Conservation (phyloP, 1,140 invertebrate species). For the Bicyclus anynana region DNA sequence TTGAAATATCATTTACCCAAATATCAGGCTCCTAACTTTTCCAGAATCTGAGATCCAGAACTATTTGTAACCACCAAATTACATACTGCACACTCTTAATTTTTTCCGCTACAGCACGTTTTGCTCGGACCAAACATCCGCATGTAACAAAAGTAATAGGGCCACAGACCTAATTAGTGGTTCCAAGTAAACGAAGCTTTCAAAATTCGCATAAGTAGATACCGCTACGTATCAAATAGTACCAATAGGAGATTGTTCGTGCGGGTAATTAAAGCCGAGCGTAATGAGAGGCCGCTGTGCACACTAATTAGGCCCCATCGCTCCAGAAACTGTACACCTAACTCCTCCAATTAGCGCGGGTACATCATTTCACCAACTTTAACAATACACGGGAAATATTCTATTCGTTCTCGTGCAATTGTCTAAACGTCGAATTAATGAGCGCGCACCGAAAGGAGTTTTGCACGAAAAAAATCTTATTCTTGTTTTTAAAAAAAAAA, state of each 20-base stretch:
- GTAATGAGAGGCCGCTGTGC: conserved; percentile 48
- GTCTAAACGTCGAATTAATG: not conserved
- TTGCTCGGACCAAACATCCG: too few species aligned
- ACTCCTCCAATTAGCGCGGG: conserved; percentile 58
- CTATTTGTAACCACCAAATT: too few species aligned
- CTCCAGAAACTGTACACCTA: conserved; percentile 58
- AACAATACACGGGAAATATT: conserved; percentile 15
- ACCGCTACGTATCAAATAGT: conserved; percentile 14
- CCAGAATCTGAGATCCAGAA: too few species aligned
- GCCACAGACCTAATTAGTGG: too few species aligned
- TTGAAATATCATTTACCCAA: too few species aligned
- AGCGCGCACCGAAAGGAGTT: not conserved
- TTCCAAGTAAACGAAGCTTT: not conserved
- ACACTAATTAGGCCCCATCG: conserved; percentile 56
- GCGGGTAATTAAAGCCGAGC: conserved; percentile 58
- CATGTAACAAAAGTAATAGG: too few species aligned
- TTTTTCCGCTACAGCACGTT: too few species aligned
- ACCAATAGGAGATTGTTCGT: conserved; percentile 34
- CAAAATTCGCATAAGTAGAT: not conserved
- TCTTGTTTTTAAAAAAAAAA: not conserved
- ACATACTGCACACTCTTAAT: too few species aligned
- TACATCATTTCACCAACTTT: conserved; percentile 31
- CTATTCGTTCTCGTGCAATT: not conserved
- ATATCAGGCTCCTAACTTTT: too few species aligned
- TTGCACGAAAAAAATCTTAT: not conserved